phyloP scores from a whole-genome alignment of 2,113 vertebrate species.

The Telmatochromis brichardi region DNA sequence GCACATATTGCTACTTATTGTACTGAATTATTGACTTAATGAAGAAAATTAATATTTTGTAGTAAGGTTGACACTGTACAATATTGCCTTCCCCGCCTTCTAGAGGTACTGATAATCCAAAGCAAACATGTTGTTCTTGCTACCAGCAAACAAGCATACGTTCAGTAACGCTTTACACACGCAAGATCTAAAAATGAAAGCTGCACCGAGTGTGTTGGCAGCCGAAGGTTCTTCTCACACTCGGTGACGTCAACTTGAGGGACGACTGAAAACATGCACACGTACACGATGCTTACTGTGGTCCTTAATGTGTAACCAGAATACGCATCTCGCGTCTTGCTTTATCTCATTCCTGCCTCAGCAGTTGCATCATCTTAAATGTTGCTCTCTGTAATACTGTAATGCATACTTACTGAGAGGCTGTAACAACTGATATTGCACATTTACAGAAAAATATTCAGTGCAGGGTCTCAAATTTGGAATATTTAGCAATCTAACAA shows the following conservation, averaged over 20 bases:
- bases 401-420: not conserved
- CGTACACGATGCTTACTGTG: not conserved
- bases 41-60: not conserved
- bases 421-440: not conserved
- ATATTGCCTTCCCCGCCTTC: not conserved
- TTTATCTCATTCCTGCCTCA: not conserved
- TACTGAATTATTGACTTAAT: conserved; percentile 31
- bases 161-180: not conserved
- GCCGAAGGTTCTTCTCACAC: not conserved
- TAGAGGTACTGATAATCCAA: not conserved
- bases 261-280: not conserved
- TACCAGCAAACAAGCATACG: not conserved
- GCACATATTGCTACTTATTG: conserved; percentile 45
- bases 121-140: not conserved
- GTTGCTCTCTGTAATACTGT: not conserved
- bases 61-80: not conserved
- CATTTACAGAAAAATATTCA: not conserved
- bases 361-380: not conserved
- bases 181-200: conserved; percentile 16
- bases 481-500: not conserved
- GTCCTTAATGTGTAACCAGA: conserved; percentile 15
- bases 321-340: not conserved
- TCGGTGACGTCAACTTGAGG: not conserved
- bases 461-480: not conserved
- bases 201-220: not conserved